Conservation (phyloP, 2,113 vertebrate species). For the Taurulus bubalis region DNA sequence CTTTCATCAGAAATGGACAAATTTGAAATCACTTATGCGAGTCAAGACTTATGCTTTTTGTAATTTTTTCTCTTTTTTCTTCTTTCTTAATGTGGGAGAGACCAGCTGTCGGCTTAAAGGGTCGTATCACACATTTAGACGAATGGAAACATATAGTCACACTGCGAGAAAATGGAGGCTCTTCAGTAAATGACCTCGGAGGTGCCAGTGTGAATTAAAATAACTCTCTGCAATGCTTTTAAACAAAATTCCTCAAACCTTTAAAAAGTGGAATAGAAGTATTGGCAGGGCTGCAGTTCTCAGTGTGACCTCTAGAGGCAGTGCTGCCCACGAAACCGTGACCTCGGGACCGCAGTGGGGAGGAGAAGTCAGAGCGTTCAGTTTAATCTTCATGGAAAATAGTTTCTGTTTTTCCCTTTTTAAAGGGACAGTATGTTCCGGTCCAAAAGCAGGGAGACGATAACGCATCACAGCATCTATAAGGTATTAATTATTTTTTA, state of each 20-base stretch:
- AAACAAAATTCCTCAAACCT: background rate
- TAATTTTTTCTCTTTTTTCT: constrained; percentile 15
- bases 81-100: constrained; percentile 29
- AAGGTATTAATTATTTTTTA: background rate
- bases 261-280: background rate
- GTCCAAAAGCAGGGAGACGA: background rate
- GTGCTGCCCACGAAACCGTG: constrained; percentile 74
- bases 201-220: background rate
- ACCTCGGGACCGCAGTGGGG: constrained; percentile 14
- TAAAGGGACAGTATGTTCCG: background rate
- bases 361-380: constrained; percentile 6
- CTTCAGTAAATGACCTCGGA: background rate
- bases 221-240: background rate
- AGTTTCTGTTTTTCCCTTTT: background rate
- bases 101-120: constrained; percentile 39
- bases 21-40: constrained; percentile 78
- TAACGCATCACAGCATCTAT: background rate
- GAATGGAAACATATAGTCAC: constrained; percentile 10
- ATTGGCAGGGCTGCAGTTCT: constrained; percentile 54
- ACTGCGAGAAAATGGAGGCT: constrained; percentile 15
- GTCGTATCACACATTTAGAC: constrained; percentile 16
- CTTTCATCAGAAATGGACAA: constrained; percentile 72
- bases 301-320: constrained; percentile 69
- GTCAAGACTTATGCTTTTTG: constrained; percentile 58
- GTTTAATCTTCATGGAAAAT: background rate